phyloP scores from a whole-genome alignment of 2,113 vertebrate species.

The Isurus oxyrinchus region DNA sequence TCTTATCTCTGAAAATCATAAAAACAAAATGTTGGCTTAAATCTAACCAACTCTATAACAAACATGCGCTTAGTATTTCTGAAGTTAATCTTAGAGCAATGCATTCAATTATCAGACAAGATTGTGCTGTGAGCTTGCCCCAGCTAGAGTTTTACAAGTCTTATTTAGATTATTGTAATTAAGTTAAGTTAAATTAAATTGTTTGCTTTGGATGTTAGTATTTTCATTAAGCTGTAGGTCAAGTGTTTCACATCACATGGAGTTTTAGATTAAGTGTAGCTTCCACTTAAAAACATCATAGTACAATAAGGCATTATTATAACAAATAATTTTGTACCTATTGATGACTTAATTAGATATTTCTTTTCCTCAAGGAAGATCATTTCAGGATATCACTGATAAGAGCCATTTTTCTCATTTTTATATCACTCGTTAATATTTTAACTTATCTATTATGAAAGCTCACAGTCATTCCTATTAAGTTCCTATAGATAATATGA shows the following conservation, averaged over 20 bases:
- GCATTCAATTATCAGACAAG: neutral
- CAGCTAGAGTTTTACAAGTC: neutral
- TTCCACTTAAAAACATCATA: neutral
- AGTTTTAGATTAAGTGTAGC: neutral
- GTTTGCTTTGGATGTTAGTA: neutral
- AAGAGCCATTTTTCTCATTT: neutral
- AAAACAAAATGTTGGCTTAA: neutral
- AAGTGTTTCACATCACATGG: neutral
- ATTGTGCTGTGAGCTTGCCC: neutral
- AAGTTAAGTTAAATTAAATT: neutral
- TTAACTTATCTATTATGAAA: neutral
- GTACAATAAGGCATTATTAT: neutral
- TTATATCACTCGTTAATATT: neutral
- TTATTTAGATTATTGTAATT: neutral
- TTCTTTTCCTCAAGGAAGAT: neutral
- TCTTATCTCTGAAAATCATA: neutral
- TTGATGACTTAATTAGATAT: neutral
- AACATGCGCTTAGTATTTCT: neutral
- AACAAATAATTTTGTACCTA: neutral
- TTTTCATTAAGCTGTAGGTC: neutral
- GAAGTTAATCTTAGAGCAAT: neutral
- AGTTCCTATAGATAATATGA: neutral
- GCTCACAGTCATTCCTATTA: neutral
- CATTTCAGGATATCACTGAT: neutral
- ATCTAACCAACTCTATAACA: neutral